phyloP scores from a whole-genome alignment of 2,113 vertebrate genomes.

The Dipodomys stephensi region DNA sequence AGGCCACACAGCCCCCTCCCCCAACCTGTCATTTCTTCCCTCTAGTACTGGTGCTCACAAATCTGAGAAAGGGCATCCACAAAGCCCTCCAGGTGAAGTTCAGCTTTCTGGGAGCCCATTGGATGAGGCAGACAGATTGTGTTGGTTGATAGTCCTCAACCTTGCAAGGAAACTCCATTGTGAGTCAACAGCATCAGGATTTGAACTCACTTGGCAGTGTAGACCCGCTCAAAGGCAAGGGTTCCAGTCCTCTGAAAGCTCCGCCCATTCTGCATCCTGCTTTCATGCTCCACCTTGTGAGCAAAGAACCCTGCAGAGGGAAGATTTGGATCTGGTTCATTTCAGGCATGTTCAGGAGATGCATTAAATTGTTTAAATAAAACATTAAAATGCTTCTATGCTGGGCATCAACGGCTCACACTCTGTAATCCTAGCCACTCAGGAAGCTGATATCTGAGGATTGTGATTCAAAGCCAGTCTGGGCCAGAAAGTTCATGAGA shows the following conservation, averaged over 20 bases:
- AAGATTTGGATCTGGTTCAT: slow-evolving; percentile 30
- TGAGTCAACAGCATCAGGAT: background rate
- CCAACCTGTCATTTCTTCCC: background rate
- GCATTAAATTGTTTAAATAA: background rate
- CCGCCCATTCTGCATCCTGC: slow-evolving; percentile 84
- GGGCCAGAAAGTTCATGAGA: no score
- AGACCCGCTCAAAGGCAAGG: slow-evolving; percentile 90
- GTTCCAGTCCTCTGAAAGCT: slow-evolving; percentile 84
- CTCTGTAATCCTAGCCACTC: no score
- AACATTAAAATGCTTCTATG: background rate
- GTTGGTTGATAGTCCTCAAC: background rate
- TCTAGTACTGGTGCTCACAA: background rate
- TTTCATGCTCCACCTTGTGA: slow-evolving; percentile 93
- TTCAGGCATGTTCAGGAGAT: background rate
- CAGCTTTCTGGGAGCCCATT: background rate
- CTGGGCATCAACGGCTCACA: no score
- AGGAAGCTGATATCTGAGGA: no score
- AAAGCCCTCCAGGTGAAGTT: background rate
- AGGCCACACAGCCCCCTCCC: background rate
- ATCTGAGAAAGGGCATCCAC: background rate
- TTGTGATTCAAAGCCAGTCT: no score
- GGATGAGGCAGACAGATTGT: background rate
- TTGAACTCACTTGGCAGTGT: slow-evolving; percentile 94
- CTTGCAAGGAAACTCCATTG: background rate
- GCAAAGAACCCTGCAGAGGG: slow-evolving; percentile 92